A percentile compares a stretch with the other conserved stretches of the same genome.
Evolutionary conservation across 2,888 invertebrate genomes (phyloP).

Genomic region (Drosophila mercatorum): DNA sequence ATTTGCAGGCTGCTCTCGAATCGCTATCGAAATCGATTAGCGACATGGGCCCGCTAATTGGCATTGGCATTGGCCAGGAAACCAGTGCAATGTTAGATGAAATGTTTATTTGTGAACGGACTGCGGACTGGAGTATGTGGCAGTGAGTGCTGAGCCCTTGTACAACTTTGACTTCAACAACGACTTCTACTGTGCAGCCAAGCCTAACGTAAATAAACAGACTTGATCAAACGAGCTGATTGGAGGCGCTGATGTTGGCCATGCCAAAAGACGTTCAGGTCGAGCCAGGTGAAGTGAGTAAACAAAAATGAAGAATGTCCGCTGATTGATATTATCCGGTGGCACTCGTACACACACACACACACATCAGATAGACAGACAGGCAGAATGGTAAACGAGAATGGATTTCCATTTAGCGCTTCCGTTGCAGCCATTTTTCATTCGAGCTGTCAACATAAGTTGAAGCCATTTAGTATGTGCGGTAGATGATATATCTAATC

Average conservation of each 20-base stretch:
- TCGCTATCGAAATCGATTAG: constrained; percentile 51
- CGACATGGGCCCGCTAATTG: constrained; percentile 45
- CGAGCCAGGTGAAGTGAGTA: constrained; percentile 60
- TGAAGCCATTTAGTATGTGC: constrained; percentile 24
- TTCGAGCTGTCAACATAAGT: constrained; percentile 44
- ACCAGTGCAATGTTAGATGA: constrained; percentile 5
- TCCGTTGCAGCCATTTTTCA: constrained; percentile 76
- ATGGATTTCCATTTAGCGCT: constrained; percentile 69
- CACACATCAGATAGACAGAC: background rate
- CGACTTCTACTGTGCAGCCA: constrained; percentile 45
- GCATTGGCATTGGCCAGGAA: constrained; percentile 24
- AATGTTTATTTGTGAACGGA: constrained; percentile 68
- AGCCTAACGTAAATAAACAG: constrained; percentile 50
- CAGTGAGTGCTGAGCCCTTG: constrained; percentile 7
- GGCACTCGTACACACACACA: constrained; percentile 6
- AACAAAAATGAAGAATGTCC: constrained; percentile 78
- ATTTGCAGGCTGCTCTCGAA: constrained; percentile 31
- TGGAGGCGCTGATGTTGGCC: constrained; percentile 12
- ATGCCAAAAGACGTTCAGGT: constrained; percentile 21
- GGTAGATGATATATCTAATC: constrained; percentile 10
- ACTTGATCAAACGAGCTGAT: background rate
- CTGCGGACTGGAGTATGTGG: constrained; percentile 48
- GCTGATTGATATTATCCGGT: constrained; percentile 80
- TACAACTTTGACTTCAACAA: constrained; percentile 20
- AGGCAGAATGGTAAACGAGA: constrained; percentile 45